A percentile compares a stretch with the other conserved stretches of the same genome.
Conservation (phyloP, 2,888 invertebrate species). For the Acleris laterana region DNA sequence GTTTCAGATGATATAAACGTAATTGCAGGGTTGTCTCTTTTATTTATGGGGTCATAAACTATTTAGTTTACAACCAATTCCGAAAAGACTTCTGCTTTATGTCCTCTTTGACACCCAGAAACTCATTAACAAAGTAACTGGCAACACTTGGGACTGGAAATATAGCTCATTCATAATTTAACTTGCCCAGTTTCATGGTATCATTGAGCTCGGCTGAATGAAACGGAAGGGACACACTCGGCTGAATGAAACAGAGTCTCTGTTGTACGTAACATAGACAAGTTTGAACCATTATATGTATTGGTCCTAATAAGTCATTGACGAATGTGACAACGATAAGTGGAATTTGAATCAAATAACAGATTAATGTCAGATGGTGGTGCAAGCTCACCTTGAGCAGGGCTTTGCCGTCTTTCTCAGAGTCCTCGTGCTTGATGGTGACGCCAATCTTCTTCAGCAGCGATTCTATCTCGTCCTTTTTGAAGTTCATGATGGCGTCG, state of each 20-base stretch:
- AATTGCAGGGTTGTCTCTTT: constrained; percentile 52
- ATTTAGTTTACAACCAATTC: constrained; percentile 72
- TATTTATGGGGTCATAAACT: constrained; percentile 70
- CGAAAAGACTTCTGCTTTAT: constrained; percentile 68
- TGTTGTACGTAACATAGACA: too few relatives aligned
- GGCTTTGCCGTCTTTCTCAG: constrained; percentile 97
- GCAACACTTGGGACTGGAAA: constrained; percentile 79
- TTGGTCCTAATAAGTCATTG: too few relatives aligned
- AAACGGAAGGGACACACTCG: too few relatives aligned
- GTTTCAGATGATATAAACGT: background rate
- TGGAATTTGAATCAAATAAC: too few relatives aligned
- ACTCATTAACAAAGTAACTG: constrained; percentile 63
- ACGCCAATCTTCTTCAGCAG: constrained; percentile 96
- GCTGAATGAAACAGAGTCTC: too few relatives aligned
- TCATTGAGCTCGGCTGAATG: too few relatives aligned
- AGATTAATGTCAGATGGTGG: too few relatives aligned
- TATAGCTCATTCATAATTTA: too few relatives aligned
- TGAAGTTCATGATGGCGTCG: constrained; percentile 93
- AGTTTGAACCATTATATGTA: too few relatives aligned
- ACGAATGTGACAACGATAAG: too few relatives aligned
- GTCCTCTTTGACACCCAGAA: constrained; percentile 83
- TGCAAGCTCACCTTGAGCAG: constrained; percentile 89
- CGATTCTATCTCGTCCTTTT: constrained; percentile 95
- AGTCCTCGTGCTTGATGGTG: constrained; percentile 96
- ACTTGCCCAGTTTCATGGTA: too few relatives aligned